Evolutionary conservation across 1,140 invertebrate genomes (phyloP), one percentile per base, ranked within the genome.

Genomic region (Halesus radiatus): DNA sequence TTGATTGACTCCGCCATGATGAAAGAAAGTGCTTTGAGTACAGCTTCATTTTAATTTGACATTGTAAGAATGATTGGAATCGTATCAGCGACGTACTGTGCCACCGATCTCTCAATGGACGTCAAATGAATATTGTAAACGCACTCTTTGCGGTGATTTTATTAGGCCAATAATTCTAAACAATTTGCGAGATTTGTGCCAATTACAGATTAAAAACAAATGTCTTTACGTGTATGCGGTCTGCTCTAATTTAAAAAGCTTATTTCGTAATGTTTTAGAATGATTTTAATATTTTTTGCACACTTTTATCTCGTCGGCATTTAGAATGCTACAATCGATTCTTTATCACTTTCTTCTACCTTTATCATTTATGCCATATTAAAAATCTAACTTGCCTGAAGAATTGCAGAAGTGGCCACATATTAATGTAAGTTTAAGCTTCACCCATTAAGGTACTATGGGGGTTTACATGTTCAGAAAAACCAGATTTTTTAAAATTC

Each of bases 1-100:
- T 81, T 64, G 82, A 83, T 66, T 64, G 82, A 53, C 13, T 80
- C 74, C 50, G 45, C 50, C 54, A n/a, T 74, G 81, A 29, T 70
- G 56, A 83, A 75, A 76, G 62, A 80, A 54, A 80, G 68, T 54
- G 72, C 53, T 52, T 53, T 60, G 70, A 23, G 53, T 37, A 26
- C 18, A 76, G 77, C 15, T 22, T 32, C 73, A 82, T 50, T 66
- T 72, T 82, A 22, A 72, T 66, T 70, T 79, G 78, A 29, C 52
- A 77, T 72, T 72, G 22, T 66, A 20, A 26, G 66, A 82, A 45
- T 60, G 70, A 76, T 60, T 10, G 37, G 37, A 20, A 81, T 79
- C 54, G 45, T 70, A 13, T n/a, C 26, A 50, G 73, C 53, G 18
- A 73, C 16, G 1, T 78, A 76, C 78, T 81, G 72, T 75, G 80